A percentile compares a stretch with the other conserved stretches of the same genome.
Evolutionary conservation across 2,113 vertebrate species (phyloP).

Genomic region (Baryphthengus martii): DNA sequence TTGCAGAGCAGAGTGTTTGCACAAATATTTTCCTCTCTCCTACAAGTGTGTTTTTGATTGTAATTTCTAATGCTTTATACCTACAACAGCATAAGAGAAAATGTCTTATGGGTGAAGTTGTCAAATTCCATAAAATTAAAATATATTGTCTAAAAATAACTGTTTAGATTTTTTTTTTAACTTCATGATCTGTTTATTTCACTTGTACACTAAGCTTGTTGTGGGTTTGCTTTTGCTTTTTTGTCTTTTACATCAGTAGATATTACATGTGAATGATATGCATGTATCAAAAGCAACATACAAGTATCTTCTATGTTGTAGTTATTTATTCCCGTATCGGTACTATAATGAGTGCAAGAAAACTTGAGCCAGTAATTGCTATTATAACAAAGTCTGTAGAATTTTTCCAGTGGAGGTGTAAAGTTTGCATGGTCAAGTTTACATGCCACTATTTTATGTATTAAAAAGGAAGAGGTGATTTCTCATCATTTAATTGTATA

Average conservation of each 20-base stretch:
- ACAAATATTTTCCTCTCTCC: not conserved
- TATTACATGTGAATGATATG: not conserved
- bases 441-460: not conserved
- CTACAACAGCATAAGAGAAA: not conserved
- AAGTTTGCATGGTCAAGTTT: not conserved
- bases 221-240: not conserved
- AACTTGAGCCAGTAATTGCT: not conserved
- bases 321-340: not conserved
- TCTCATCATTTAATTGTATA: not conserved
- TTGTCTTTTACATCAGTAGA: not conserved
- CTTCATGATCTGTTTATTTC: not conserved
- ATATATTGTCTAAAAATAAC: not conserved
- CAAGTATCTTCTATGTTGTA: not conserved
- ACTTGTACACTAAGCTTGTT: not conserved
- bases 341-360: not conserved
- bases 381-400: not conserved
- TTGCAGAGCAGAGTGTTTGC: not conserved
- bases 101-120: not conserved
- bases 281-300: not conserved
- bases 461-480: not conserved
- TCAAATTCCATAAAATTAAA: constrained; percentile 10
- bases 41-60: not conserved
- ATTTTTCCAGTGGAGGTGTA: not conserved
- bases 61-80: not conserved
- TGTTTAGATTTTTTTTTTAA: not conserved